Conservation (phyloP, 2,113 vertebrate species). For the Camelus bactrianus region DNA sequence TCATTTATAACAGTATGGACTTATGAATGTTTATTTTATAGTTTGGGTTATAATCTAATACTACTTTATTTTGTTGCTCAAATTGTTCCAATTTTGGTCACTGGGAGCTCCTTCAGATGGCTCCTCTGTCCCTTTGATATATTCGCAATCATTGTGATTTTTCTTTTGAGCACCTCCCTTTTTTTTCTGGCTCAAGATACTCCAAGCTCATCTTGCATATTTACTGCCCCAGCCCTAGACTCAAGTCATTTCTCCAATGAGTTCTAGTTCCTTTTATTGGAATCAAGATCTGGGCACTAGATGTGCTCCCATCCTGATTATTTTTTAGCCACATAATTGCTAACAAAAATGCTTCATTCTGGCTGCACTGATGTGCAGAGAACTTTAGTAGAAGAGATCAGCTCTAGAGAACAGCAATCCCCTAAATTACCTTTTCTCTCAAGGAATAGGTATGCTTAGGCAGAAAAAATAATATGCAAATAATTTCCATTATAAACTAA, state of each 20-base stretch:
- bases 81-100: not conserved
- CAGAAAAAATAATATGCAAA: constrained; percentile 59
- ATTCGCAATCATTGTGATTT: not conserved
- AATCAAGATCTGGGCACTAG: not conserved
- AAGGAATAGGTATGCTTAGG: constrained; percentile 20
- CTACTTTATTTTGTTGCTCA: constrained; percentile 48
- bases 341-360: constrained; percentile 24
- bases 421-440: constrained; percentile 31
- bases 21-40: constrained; percentile 35
- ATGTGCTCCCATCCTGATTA: not conserved
- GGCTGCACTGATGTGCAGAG: not conserved
- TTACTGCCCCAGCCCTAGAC: not conserved
- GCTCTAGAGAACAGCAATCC: not conserved
- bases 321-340: not conserved
- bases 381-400: constrained; percentile 42
- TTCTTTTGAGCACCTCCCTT: not conserved
- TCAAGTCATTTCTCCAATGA: constrained; percentile 14
- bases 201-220: not conserved
- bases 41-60: constrained; percentile 47
- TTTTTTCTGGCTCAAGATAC: not conserved
- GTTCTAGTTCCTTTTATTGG: not conserved
- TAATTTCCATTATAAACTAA: constrained; percentile 33
- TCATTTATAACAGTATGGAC: not conserved
- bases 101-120: not conserved
- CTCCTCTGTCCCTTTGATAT: not conserved